Conservation (phyloP, 2,113 vertebrate genomes). For the Bos indicus region DNA sequence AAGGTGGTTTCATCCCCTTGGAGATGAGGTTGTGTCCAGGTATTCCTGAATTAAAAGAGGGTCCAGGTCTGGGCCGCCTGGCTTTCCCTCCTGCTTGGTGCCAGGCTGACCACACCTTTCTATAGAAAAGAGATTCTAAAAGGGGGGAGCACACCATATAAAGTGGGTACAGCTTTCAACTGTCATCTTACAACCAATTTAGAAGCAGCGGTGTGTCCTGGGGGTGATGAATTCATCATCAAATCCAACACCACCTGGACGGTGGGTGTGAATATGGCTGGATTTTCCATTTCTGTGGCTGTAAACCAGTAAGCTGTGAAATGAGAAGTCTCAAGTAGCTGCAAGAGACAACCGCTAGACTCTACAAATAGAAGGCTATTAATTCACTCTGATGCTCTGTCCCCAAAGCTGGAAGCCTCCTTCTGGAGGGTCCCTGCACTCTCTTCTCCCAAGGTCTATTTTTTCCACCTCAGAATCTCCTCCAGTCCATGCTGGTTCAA, state of each 20-base stretch:
- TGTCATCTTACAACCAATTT: not conserved
- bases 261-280: not conserved
- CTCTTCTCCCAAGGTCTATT: not conserved
- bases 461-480: not conserved
- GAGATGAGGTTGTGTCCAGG: not conserved
- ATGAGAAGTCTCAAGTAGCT: not conserved
- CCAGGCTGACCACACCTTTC: not conserved
- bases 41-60: not conserved
- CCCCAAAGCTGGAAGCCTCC: not conserved
- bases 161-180: not conserved
- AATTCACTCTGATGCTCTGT: not conserved
- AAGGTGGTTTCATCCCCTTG: not conserved
- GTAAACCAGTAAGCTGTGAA: not conserved
- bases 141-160: not conserved
- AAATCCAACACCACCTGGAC: not conserved
- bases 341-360: not conserved
- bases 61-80: not conserved
- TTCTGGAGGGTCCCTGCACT: accelerated
- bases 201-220: not conserved
- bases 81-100: not conserved
- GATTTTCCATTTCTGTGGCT: not conserved
- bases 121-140: not conserved
- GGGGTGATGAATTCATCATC: not conserved
- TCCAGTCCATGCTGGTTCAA: not conserved
- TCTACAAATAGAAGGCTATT: not conserved